Percentiles rank a stretch among this genome's conserved stretches.
Evolutionary conservation across 1,140 invertebrate genomes (phyloP).

Genomic region (Euura saliciscinereae): DNA sequence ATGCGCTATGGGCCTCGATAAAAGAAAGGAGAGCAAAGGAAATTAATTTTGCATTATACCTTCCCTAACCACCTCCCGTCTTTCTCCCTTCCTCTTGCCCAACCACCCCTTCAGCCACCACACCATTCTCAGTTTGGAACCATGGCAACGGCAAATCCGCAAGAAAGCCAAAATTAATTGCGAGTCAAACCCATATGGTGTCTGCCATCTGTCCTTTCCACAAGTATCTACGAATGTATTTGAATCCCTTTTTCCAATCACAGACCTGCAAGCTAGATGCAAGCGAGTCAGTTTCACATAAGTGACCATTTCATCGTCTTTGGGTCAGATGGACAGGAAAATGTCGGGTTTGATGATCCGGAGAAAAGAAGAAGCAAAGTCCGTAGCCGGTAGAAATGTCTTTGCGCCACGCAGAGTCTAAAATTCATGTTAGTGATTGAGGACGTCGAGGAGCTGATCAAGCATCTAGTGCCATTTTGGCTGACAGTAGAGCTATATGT

Average conservation of each 20-base stretch:
- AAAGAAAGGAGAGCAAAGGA: constrained; percentile 32
- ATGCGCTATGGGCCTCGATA: constrained; percentile 13
- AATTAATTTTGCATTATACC: constrained; percentile 44
- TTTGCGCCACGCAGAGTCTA: too few relatives aligned
- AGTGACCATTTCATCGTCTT: too few relatives aligned
- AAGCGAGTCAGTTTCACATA: too few relatives aligned
- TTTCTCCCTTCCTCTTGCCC: not conserved
- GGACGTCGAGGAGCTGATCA: not conserved
- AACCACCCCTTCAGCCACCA: not conserved
- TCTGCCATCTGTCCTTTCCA: constrained; percentile 10
- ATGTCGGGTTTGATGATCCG: too few relatives aligned
- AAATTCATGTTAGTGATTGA: not conserved
- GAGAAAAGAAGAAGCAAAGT: too few relatives aligned
- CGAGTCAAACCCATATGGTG: constrained; percentile 25
- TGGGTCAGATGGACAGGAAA: too few relatives aligned
- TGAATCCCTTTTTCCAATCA: too few relatives aligned
- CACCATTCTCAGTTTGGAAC: not conserved
- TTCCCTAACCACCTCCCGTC: constrained; percentile 1
- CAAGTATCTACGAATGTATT: not conserved
- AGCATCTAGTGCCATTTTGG: constrained; percentile 6
- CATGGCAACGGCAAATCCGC: constrained; percentile 28
- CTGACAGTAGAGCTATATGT: constrained; percentile 5
- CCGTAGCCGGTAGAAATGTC: too few relatives aligned
- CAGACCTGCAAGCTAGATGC: too few relatives aligned
- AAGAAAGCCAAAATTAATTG: constrained; percentile 41